Evolutionary conservation across 2,888 invertebrate species (phyloP), one percentile per base, ranked within the genome.

Genomic region (Dolichomitus sp.): DNA sequence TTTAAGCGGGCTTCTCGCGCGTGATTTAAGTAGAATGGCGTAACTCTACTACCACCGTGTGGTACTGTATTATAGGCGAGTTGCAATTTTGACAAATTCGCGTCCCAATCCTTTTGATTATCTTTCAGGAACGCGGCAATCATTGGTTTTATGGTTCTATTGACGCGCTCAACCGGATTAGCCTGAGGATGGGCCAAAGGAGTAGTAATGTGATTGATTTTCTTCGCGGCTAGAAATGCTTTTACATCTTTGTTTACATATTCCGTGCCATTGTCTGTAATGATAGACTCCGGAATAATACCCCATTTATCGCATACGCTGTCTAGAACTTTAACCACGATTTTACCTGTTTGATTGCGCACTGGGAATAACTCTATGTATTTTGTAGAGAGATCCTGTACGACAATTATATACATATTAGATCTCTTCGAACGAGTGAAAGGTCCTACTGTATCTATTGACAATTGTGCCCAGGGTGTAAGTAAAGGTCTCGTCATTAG

Each of bases 41-140:
- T 23, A 4, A 54, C 12, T 27, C 54, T 19, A 27, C 27, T 54
- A 27, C 54, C 54, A 12, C 27, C 19, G 27, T 54, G 54, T 4
- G 54, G n/a, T n/a, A n/a, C n/a, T n/a, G n/a, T n/a, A n/a, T n/a
- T n/a, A n/a, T n/a, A n/a, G n/a, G n/a, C n/a, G n/a, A n/a, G n/a
- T n/a, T n/a, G n/a, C n/a, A n/a, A n/a, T n/a, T n/a, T n/a, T n/a
- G n/a, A n/a, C n/a, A n/a, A n/a, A n/a, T n/a, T n/a, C n/a, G n/a
- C n/a, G n/a, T n/a, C n/a, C n/a, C n/a, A n/a, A n/a, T n/a, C n/a
- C n/a, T n/a, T n/a, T n/a, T n/a, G n/a, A n/a, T n/a, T n/a, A n/a
- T n/a, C n/a, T n/a, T n/a, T n/a, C 27, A 81, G 52, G n/a, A 77
- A 81, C 57, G 77, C 81, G 19, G 57, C 72, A 48, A 73, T 54